Conservation (phyloP, 1,140 invertebrate genomes). For the Drosophila lini region DNA sequence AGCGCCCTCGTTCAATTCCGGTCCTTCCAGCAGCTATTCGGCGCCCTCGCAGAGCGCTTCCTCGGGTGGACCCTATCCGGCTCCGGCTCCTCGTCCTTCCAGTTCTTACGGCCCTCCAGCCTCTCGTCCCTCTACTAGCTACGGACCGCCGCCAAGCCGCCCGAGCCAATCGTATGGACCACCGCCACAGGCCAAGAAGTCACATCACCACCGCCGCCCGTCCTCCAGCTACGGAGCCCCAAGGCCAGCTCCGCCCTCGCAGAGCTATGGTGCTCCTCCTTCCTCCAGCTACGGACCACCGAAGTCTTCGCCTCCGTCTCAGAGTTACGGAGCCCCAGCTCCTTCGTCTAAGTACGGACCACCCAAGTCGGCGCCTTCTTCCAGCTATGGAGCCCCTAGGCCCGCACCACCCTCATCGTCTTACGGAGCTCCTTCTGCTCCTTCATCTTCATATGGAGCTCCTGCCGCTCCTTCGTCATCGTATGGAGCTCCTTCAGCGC, state of each 20-base stretch:
- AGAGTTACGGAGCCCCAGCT: constrained; percentile 85
- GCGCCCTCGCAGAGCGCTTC: constrained; percentile 70
- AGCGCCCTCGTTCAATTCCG: constrained; percentile 73
- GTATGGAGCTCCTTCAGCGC: constrained; percentile 15
- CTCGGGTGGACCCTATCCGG: constrained; percentile 74
- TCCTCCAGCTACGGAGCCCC: constrained; percentile 74
- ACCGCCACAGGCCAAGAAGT: constrained; percentile 56
- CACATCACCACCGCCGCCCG: constrained; percentile 60
- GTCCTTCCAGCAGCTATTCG: constrained; percentile 85
- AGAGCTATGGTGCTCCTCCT: constrained; percentile 77
- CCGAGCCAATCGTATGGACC: constrained; percentile 84
- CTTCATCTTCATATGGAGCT: constrained; percentile 84
- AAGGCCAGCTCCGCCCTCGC: constrained; percentile 67
- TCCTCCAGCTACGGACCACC: constrained; percentile 77
- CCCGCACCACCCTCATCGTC: constrained; percentile 57
- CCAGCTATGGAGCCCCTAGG: constrained; percentile 71
- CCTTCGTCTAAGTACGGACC: constrained; percentile 85
- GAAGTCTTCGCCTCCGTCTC: constrained; percentile 66
- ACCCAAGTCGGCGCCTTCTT: constrained; percentile 80
- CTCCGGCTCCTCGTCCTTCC: constrained; percentile 83
- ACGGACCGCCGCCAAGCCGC: constrained; percentile 77
- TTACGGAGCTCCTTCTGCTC: constrained; percentile 81
- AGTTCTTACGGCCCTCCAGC: constrained; percentile 62
- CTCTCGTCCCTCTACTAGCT: constrained; percentile 81
- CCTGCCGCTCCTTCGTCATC: background rate